Base-by-base conservation (phyloP, 2,888 invertebrate species). In the Drosophila merina region DNA sequence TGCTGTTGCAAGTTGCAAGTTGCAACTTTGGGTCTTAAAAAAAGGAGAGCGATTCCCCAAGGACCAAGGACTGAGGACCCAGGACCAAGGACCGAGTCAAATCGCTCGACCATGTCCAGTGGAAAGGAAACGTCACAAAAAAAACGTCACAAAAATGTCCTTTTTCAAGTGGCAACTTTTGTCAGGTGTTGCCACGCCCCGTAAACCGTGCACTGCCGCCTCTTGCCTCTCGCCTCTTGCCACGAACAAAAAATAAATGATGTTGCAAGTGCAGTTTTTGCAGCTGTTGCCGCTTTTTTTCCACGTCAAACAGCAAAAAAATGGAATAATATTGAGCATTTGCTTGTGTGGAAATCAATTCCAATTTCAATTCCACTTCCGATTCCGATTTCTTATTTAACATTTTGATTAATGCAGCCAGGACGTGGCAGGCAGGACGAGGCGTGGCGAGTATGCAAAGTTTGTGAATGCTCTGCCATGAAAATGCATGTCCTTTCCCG, bases 401-500 rank as follows among this genome's bases (percentile, higher is more conserved):
- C 84, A 84, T 84, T 89, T 88, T 88, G 88, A 88, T 88, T 86
- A 88, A 88, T 88, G 88, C 77, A 74, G 51, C 52, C 20, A 10
- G 28, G 28, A 9, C n/a, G 36, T 36, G 8, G 40, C 5, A 14
- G 40, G 54, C 51, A 10, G 8, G 20, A 26, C 44, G 57, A 50
- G 50, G 47, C 14, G 20, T 54, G 30, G 40, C 42, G 38, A 36
- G 64, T 48, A 63, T 67, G 66, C 66, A 67, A 67, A 64, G 49
- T 67, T 51, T 52, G 60, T 60, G 63, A 36, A 25, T 33, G 51
- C 20, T 20, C 20, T 45, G 33, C 28, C 47, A 55, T 47, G 56
- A 25, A 57, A 58, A 54, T 59, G 50, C 54, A 49, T 14, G 30
- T 31, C 45, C 49, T 60, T 51, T 45, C 31, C 45, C 36, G 12